Evolutionary conservation across 2,888 invertebrate genomes (phyloP), one percentile per base, ranked within the genome.

Genomic region (Himalopsyche anomala): DNA sequence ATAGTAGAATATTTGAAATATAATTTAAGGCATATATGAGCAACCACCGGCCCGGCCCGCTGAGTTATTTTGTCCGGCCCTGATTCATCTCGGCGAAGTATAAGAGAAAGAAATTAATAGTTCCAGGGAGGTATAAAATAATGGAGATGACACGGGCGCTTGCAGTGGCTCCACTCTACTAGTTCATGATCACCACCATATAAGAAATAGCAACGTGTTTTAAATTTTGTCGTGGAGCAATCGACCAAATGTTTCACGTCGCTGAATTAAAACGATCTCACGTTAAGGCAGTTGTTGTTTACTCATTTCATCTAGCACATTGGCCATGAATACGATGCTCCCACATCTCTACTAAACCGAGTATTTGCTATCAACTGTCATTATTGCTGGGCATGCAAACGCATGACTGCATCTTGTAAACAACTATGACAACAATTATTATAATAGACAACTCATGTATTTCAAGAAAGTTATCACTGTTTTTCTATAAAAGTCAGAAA

Each of bases 321-420:
- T 74, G 74, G 36, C 74, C 19, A 74, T 74, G 74, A 74, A 74
- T 74, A 12, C 4, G 4, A 74, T 36, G 74, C 38, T 36, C 74
- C 74, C 38, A 74, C 38, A 36, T 38, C 19, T 28, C 38, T 15
- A 74, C 28, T 36, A 36, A 74, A 19, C 62, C 19, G 38, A 74
- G 15, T 74, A 74, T 74, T 36, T 36, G 36, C 74, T 15, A 74
- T 38, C 74, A 74, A 2, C 74, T 36, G 74, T 38, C 74, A 74
- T 74, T 69, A 62, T 62, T 19, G 15, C 38, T 74, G 2, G 38
- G 74, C 38, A 74, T 38, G 74, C 74, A 74, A 15, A 36, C 74
- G 74, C 74, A 74, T 38, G 74, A 36, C 28, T 74, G 74, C 74
- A 38, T 3, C 38, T 28, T 74, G 74, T 74, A 74, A 74, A 74